Conservation (phyloP, 2,113 vertebrate genomes). For the Australoheros scitulus region DNA sequence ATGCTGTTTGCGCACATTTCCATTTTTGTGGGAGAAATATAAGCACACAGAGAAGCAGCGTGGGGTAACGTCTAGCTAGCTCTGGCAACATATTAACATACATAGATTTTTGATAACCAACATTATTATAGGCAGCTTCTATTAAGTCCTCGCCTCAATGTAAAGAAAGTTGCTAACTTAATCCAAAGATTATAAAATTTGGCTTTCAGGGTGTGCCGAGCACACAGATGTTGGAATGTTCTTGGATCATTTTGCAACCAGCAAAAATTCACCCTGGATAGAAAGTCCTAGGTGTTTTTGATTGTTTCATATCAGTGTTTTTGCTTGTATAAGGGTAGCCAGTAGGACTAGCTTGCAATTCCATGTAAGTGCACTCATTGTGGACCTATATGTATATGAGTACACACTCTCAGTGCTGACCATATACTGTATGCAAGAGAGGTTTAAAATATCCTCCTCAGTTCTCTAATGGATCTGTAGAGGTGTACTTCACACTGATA, state of each 20-base stretch:
- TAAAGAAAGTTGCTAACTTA: not conserved
- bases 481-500: slow-evolving; percentile 58
- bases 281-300: not conserved
- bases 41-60: not conserved
- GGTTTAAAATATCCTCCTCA: slow-evolving; percentile 35
- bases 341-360: not conserved
- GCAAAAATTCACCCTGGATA: not conserved
- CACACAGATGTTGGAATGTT: not conserved
- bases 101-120: not conserved
- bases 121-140: not conserved
- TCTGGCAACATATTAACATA: not conserved
- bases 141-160: not conserved
- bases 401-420: not conserved
- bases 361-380: not conserved
- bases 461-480: slow-evolving; percentile 62
- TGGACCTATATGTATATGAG: not conserved
- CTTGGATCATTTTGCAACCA: not conserved
- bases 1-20: not conserved
- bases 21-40: not conserved
- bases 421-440: slow-evolving; percentile 5
- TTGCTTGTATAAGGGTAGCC: not conserved
- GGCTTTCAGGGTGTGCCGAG: not conserved
- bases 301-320: not conserved
- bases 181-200: not conserved
- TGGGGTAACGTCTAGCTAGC: too few relatives aligned